A percentile compares a stretch with the other conserved stretches of the same genome.
phyloP scores from a whole-genome alignment of 2,113 vertebrate species.

The Chlorodrepanis virens region DNA sequence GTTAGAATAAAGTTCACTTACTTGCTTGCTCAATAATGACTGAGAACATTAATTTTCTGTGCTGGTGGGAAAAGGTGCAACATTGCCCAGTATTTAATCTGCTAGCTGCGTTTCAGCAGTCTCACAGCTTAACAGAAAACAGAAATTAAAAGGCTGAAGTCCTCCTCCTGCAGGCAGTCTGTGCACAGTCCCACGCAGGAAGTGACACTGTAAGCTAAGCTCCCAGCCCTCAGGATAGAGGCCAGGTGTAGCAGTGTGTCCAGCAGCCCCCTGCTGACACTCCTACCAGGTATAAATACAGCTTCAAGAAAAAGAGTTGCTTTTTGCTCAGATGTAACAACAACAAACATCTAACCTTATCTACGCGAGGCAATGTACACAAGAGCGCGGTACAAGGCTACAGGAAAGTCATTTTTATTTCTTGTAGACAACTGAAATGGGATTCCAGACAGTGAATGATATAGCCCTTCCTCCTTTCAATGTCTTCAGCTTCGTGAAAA shows the following conservation, averaged over 20 bases:
- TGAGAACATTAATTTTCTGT: background rate
- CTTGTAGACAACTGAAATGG: background rate
- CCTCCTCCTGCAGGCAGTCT: background rate
- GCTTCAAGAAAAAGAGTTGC: background rate
- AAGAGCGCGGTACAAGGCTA: background rate
- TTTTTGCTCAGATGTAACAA: background rate
- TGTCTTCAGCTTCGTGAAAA: background rate
- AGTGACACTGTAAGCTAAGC: accelerated
- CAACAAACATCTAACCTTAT: background rate
- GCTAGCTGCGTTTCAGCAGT: background rate
- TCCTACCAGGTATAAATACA: background rate
- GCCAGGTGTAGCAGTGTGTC: background rate
- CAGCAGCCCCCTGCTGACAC: background rate
- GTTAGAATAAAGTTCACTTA: background rate
- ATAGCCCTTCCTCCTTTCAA: background rate
- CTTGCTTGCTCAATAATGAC: background rate
- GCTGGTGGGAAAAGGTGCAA: background rate
- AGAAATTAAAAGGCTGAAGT: background rate
- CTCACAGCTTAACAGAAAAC: background rate
- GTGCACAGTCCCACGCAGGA: background rate
- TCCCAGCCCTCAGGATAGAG: background rate
- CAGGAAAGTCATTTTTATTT: background rate
- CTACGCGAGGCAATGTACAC: background rate
- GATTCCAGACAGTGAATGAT: background rate
- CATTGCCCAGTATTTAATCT: background rate